Percentiles rank a stretch among this genome's conserved stretches.
Evolutionary conservation across 1,140 invertebrate species (phyloP).

Genomic region (Ceratosolen solmsi): DNA sequence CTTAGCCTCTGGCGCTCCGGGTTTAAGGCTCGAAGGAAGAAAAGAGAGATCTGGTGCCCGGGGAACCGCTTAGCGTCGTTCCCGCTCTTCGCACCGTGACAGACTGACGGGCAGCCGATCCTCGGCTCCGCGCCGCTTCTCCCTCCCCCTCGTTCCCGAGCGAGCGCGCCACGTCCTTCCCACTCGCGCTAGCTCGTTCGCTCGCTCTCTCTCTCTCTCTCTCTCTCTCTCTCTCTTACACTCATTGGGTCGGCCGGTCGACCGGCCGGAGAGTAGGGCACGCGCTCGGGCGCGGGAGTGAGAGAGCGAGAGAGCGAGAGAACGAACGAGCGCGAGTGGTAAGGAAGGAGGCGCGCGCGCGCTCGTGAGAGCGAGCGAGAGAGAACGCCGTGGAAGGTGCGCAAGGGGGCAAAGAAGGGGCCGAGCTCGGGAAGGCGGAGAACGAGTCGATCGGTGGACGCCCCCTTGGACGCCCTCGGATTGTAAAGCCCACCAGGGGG

Average conservation of each 20-base stretch:
- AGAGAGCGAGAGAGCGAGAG: background rate
- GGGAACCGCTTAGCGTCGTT: constrained; percentile 71
- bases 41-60: background rate
- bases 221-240: background rate
- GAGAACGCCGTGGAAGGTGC: background rate
- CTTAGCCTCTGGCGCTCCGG: constrained; percentile 6
- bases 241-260: constrained; percentile 1
- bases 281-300: constrained; percentile 38
- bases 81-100: constrained; percentile 72
- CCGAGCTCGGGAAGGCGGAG: constrained; percentile 62
- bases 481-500: constrained; percentile 53
- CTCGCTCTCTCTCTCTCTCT: constrained; percentile 7
- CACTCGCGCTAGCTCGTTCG: background rate
- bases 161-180: background rate
- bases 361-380: constrained; percentile 21
- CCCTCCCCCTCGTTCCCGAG: constrained; percentile 56
- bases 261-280: constrained; percentile 57
- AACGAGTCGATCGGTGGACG: constrained; percentile 61
- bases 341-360: background rate
- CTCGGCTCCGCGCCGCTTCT: constrained; percentile 47
- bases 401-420: constrained; percentile 68
- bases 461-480: constrained; percentile 65
- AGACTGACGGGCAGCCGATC: constrained; percentile 69
- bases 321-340: background rate
- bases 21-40: background rate